These are phyloP conservation scores for Callinectes sapidus DNA, from an alignment of 2,888 invertebrate genomes.

Conservation along the genomic window DNA sequence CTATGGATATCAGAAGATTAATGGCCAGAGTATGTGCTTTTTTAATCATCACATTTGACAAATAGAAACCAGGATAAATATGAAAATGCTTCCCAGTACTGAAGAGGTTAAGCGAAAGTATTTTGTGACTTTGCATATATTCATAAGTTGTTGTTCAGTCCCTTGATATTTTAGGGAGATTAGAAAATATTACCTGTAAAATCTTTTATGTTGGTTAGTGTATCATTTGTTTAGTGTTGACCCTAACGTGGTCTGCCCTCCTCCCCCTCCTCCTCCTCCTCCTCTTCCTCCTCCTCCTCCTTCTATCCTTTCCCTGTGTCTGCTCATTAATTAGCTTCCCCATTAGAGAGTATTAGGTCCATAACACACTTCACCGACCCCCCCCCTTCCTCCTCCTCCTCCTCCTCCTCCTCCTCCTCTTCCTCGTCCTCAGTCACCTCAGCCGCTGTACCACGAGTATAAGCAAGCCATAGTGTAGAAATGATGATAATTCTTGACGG, in stretches of 20 bases:
- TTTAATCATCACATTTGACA: too few relatives aligned
- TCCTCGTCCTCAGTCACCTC: background rate
- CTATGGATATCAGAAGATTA: too few relatives aligned
- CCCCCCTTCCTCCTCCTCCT: too few relatives aligned
- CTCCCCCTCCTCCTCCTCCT: background rate
- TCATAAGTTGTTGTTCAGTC: background rate
- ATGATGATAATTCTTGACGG: background rate
- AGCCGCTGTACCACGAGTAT: background rate
- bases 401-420: background rate
- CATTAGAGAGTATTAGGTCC: background rate
- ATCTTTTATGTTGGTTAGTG: background rate
- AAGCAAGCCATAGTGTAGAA: background rate
- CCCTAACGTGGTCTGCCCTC: background rate
- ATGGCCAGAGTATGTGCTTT: too few relatives aligned
- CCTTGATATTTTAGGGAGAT: background rate
- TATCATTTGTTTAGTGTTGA: background rate
- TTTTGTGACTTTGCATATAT: background rate
- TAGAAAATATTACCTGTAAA: background rate
- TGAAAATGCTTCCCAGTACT: too few relatives aligned
- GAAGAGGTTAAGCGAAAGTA: background rate
- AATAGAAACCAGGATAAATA: too few relatives aligned
- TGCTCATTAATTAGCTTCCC: background rate
- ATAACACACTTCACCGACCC: background rate
- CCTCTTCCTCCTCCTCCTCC: conserved; percentile 19
- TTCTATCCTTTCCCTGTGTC: background rate